These are phyloP conservation scores for Pterobdella sp. DNA, from an alignment of 2,888 invertebrate genomes.

Conservation along the genomic window DNA sequence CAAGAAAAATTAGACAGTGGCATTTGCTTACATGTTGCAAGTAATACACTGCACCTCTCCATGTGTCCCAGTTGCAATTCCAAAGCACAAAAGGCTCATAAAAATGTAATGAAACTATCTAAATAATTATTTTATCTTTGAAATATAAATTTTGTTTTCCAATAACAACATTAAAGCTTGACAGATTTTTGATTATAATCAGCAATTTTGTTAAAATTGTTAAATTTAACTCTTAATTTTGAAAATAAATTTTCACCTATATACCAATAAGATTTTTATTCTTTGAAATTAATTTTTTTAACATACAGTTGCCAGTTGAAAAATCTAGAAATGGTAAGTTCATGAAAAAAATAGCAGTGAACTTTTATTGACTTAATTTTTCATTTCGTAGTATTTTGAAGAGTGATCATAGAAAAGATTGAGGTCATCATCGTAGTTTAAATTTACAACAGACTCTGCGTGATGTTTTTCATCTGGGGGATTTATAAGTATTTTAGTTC, in stretches of 20 bases:
- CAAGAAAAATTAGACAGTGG: not conserved
- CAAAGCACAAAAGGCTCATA: not conserved
- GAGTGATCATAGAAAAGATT: conserved; percentile 5
- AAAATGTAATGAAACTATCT: not conserved
- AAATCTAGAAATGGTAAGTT: not conserved
- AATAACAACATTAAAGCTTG: not conserved
- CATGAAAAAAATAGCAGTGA: not conserved
- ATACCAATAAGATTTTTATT: not conserved
- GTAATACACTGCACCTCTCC: not conserved
- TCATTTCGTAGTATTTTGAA: conserved; percentile 6
- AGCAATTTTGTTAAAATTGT: not conserved
- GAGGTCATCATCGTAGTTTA: conserved; percentile 8
- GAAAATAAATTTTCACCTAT: not conserved
- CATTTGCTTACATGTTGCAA: not conserved
- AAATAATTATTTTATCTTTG: not conserved
- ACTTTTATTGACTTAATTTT: not conserved
- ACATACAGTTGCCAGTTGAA: conserved; percentile 9
- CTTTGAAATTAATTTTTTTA: not conserved
- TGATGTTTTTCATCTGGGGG: not conserved
- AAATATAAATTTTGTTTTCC: not conserved
- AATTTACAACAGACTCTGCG: not conserved
- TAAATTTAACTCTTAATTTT: not conserved
- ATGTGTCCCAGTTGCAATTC: conserved; percentile 4
- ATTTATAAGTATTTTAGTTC: too few species aligned
- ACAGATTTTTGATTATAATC: conserved; percentile 3